These are phyloP conservation scores for Parapsyche elsis DNA, from an alignment of 1,140 invertebrate genomes.

Conservation along the genomic window DNA sequence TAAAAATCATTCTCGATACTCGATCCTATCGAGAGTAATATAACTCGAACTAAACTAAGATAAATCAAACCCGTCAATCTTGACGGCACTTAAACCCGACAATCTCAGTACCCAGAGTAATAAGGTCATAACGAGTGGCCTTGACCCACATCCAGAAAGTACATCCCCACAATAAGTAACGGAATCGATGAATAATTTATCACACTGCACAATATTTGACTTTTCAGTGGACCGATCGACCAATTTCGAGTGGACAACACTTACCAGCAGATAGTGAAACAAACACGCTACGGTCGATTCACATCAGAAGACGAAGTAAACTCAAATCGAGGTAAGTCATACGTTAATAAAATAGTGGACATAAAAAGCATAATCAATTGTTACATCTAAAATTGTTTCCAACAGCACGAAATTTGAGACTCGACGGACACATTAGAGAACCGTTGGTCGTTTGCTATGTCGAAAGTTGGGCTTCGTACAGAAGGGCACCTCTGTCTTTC, in stretches of 20 bases:
- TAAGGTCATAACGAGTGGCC: background rate
- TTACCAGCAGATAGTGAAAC: conserved; percentile 57
- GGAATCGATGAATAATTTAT: no score
- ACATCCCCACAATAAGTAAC: background rate
- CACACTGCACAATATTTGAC: background rate
- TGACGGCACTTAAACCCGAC: no score
- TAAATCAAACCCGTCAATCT: no score
- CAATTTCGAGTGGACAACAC: conserved; percentile 57
- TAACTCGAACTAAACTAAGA: no score
- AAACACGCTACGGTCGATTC: background rate
- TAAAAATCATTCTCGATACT: no score
- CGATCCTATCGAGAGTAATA: no score
- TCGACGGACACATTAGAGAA: background rate
- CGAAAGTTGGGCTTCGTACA: conserved; percentile 73
- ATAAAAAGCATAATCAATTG: background rate
- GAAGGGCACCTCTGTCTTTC: conserved; percentile 75
- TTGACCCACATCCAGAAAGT: conserved; percentile 22
- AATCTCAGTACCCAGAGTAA: no score
- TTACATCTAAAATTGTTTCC: background rate
- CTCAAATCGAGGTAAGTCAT: background rate
- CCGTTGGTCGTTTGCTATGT: conserved; percentile 74
- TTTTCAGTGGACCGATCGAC: conserved; percentile 45
- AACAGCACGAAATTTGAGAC: conserved; percentile 5
- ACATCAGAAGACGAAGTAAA: background rate
- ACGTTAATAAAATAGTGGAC: background rate